These are phyloP conservation scores for Rhagophthalmus giganteus DNA, from an alignment of 2,888 invertebrate species.

Conservation along the genomic window DNA sequence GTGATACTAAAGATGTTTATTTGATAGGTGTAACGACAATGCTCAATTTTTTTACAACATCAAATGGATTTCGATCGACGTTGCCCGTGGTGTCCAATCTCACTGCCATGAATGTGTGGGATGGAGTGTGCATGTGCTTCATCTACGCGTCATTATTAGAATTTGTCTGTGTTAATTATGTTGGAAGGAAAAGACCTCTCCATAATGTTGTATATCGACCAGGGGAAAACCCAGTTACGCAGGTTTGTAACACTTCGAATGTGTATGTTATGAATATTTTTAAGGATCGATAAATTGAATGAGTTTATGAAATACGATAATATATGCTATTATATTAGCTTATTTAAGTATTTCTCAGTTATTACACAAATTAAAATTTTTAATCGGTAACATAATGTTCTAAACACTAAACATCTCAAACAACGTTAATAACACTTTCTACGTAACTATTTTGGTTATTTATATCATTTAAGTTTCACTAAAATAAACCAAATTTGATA, in stretches of 20 bases:
- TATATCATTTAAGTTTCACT: no score
- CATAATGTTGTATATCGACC: constrained; percentile 89
- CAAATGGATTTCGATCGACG: constrained; percentile 88
- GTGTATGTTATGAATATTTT: constrained; percentile 6
- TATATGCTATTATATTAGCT: no score
- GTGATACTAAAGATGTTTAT: constrained; percentile 45
- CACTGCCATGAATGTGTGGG: constrained; percentile 97
- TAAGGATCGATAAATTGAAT: no score
- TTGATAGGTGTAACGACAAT: constrained; percentile 92
- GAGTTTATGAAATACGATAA: not conserved
- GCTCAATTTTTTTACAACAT: constrained; percentile 97
- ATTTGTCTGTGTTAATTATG: constrained; percentile 94
- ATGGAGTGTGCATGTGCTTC: constrained; percentile 96
- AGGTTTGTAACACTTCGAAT: constrained; percentile 63
- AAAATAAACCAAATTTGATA: no score
- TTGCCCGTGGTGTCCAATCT: constrained; percentile 91
- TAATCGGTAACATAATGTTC: no score
- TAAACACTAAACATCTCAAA: no score
- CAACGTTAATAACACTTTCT: no score
- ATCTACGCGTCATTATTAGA: constrained; percentile 92
- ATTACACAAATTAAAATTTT: no score
- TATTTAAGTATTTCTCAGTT: no score
- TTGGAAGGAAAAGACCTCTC: constrained; percentile 85
- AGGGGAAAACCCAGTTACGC: constrained; percentile 87
- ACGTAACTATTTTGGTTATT: no score